Percentiles rank a stretch among this genome's conserved stretches.
phyloP scores from a whole-genome alignment of 1,140 invertebrate species.

The Propsilocerus akamusi region DNA sequence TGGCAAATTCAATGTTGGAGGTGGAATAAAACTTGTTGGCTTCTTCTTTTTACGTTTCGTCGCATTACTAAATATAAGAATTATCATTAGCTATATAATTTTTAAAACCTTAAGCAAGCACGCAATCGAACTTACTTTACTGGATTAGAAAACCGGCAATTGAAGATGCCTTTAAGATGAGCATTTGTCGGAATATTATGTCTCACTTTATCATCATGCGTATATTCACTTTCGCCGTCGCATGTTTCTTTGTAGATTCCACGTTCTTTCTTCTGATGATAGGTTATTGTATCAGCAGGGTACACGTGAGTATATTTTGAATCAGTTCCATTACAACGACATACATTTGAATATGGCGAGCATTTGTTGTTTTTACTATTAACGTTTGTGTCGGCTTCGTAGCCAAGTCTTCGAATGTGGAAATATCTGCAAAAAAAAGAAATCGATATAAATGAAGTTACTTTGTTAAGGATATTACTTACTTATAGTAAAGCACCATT shows the following conservation, averaged over 20 bases:
- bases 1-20: conserved; percentile 31
- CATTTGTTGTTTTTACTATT: conserved; percentile 18
- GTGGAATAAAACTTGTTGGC: conserved; percentile 67
- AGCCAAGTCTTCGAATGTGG: conserved; percentile 41
- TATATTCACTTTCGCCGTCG: too few species aligned
- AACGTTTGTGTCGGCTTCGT: conserved; percentile 31
- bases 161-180: conserved; percentile 48
- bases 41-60: conserved; percentile 75
- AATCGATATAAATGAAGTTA: conserved; percentile 1
- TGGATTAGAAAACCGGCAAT: conserved; percentile 68
- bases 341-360: neutral
- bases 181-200: neutral
- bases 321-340: neutral
- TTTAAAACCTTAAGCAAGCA: neutral
- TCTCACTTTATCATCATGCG: neutral
- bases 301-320: neutral
- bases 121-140: conserved; percentile 10
- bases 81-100: conserved; percentile 2
- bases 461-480: conserved; percentile 7
- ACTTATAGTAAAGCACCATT: conserved; percentile 69
- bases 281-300: neutral
- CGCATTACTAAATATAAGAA: conserved; percentile 18
- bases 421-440: conserved; percentile 32
- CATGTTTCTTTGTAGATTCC: neutral
- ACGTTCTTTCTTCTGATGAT: neutral